Evolutionary conservation across 2,797 vertebrate genomes (phyloP), one percentile per base, ranked within the genome.

Genomic region (Sebastiscus tertius): DNA sequence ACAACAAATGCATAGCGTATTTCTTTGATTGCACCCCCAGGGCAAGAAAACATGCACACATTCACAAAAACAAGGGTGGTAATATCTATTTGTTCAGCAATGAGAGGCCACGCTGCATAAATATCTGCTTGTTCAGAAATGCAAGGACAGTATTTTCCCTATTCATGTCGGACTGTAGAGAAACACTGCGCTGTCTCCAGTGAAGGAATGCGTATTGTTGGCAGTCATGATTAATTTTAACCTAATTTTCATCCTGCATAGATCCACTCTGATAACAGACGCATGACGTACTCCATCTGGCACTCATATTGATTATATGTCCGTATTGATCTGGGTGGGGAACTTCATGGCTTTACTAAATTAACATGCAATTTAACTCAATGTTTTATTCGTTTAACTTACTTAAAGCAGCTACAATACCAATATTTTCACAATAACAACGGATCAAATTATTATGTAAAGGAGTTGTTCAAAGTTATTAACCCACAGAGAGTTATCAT

Each of bases 301-400:
- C 83, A 69, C 70, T 67, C 26, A 39, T 64, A 92, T 90, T 81
- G 90, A 93, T 88, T 77, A 79, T 26, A 6, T 39, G 61, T 74
- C 74, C 33, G 54, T 70, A 88, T 75, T 73, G 81, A 91, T 84
- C 58, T 22, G 13, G 11, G 24, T 62, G 34, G 29, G 54, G 60
- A 67, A 70, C 59, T 26, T 62, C 39, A 18, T 16, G 39, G n/a
- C 33, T 76, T 79, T 54, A 42, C 42, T 67, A 69, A 85, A 87
- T 75, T 65, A 70, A 46, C 22, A 61, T 33, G 26, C 16, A 64
- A 75, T 66, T 59, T 9, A 52, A 27, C 46, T 69, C n/a, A 49
- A 16, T 5, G 8, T 33, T 59, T 33, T 20, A 2, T 22, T 77
- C 3, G 18, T 9, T 75, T 22, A 61, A 54, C 34, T 52, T 64